Percentiles rank a stretch among this genome's conserved stretches.
phyloP scores from a whole-genome alignment of 2,797 vertebrate species.

The Epinephelus awoara region DNA sequence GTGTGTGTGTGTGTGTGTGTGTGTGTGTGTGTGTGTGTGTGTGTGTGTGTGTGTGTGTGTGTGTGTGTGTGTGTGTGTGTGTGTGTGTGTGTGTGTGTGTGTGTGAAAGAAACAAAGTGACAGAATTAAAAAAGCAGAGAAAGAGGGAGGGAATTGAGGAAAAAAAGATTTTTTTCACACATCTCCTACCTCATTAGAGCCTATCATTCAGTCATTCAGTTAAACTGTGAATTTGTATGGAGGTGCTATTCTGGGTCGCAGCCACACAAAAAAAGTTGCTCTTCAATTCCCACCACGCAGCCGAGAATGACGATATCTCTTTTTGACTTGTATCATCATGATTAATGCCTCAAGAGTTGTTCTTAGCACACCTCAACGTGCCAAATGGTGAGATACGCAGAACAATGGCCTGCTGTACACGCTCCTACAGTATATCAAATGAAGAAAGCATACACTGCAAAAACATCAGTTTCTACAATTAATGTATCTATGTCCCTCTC shows the following conservation, averaged over 20 bases:
- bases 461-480: slow-evolving; percentile 9
- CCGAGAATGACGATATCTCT: slow-evolving; percentile 20
- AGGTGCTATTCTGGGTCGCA: slow-evolving; percentile 53
- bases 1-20: not conserved
- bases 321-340: slow-evolving; percentile 18
- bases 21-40: slow-evolving; percentile 19
- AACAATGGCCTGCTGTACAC: slow-evolving; percentile 21
- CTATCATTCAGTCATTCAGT: slow-evolving; percentile 64
- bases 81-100: not conserved
- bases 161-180: slow-evolving; percentile 56
- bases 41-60: slow-evolving; percentile 8
- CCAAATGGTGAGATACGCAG: slow-evolving; percentile 2
- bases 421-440: slow-evolving; percentile 8
- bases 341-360: slow-evolving; percentile 31
- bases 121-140: slow-evolving; percentile 28
- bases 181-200: slow-evolving; percentile 68
- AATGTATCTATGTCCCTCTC: not conserved
- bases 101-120: slow-evolving; percentile 15
- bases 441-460: slow-evolving; percentile 6
- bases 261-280: slow-evolving; percentile 41
- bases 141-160: slow-evolving; percentile 1
- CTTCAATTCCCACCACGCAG: slow-evolving; percentile 20
- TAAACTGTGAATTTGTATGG: slow-evolving; percentile 59
- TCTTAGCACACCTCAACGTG: slow-evolving; percentile 24
- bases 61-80: slow-evolving; percentile 18